Conservation (phyloP, 2,113 vertebrate genomes). For the Anarrhichthys ocellatus region DNA sequence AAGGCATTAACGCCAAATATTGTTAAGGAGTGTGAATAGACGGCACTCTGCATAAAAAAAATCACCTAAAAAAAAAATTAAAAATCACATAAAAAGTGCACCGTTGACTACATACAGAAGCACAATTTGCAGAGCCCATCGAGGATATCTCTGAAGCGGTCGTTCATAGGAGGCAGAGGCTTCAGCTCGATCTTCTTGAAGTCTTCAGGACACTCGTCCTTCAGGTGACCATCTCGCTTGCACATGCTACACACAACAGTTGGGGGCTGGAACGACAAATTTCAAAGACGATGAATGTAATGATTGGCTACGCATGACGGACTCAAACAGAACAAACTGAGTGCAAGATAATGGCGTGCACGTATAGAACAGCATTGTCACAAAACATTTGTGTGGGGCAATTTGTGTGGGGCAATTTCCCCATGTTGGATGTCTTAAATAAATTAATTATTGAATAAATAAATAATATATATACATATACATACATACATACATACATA, state of each 20-base stretch:
- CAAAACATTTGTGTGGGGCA: not conserved
- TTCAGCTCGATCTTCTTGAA: constrained; percentile 99
- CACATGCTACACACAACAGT: constrained; percentile 99
- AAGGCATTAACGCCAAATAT: too few species aligned
- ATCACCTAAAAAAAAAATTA: too few species aligned
- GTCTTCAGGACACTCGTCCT: constrained; percentile 98
- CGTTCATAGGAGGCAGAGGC: constrained; percentile 93
- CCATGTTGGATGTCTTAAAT: not conserved
- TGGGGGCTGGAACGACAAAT: constrained; percentile 85
- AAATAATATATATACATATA: too few species aligned
- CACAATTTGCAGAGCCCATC: constrained; percentile 93
- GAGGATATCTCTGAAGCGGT: constrained; percentile 93
- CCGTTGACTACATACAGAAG: constrained; percentile 86
- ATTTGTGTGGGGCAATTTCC: not conserved
- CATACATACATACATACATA: too few species aligned
- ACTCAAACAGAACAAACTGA: not conserved
- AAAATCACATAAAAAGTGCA: too few species aligned
- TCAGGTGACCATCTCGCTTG: constrained; percentile 97
- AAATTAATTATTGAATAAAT: too few species aligned
- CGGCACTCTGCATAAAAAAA: too few species aligned
- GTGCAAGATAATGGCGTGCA: not conserved
- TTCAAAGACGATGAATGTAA: not conserved
- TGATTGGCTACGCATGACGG: not conserved
- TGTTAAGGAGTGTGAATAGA: too few species aligned
- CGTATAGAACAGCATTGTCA: not conserved